Percentiles rank a stretch among this genome's conserved stretches.
Evolutionary conservation across 2,888 invertebrate species (phyloP).

Genomic region (Nemoura dubitans): DNA sequence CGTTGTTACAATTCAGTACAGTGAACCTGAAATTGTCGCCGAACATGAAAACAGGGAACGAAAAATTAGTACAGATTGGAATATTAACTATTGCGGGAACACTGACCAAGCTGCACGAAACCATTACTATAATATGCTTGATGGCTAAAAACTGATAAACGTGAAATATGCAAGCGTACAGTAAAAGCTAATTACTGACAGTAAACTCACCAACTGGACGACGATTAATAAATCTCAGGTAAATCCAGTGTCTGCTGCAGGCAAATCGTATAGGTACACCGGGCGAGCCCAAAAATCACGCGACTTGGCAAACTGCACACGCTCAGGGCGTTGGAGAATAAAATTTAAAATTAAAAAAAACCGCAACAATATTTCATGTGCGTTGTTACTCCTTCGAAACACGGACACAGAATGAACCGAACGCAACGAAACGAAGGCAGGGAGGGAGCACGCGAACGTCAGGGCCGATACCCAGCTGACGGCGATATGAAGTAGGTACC

Average conservation of each 20-base stretch:
- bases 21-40: background rate
- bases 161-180: background rate
- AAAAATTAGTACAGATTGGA: background rate
- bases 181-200: background rate
- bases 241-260: background rate
- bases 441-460: background rate
- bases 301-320: background rate
- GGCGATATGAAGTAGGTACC: constrained; percentile 3
- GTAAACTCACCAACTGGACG: background rate
- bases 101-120: background rate
- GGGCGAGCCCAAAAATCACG: background rate
- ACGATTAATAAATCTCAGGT: background rate
- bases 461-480: constrained; percentile 9
- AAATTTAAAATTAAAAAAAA: no score
- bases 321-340: background rate
- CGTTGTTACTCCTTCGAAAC: background rate
- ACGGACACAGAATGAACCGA: background rate
- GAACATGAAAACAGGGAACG: background rate
- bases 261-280: background rate
- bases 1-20: background rate
- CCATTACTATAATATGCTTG: background rate
- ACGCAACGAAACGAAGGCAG: no score
- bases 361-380: background rate
- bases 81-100: background rate
- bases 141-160: background rate